A percentile compares a stretch with the other conserved stretches of the same genome.
These are phyloP conservation scores for Lamprotornis superbus DNA, from an alignment of 2,113 vertebrate species.

Conservation along the genomic window DNA sequence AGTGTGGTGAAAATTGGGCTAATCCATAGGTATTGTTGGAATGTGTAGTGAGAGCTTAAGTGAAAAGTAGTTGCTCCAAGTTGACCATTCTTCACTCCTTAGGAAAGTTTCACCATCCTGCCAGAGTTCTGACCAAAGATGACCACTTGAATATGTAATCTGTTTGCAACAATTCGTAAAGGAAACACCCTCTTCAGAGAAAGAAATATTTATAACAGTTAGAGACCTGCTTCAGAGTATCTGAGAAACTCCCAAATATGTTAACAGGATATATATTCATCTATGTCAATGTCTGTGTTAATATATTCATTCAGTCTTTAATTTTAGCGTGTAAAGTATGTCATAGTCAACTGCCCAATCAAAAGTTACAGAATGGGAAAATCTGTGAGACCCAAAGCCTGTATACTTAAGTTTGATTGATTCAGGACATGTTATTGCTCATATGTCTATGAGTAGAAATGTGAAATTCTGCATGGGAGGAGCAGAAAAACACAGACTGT, in stretches of 20 bases:
- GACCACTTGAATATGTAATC: not conserved
- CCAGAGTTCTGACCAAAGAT: not conserved
- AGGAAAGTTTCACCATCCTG: not conserved
- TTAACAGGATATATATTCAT: not conserved
- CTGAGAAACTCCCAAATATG: not conserved
- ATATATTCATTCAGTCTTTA: not conserved
- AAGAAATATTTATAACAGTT: not conserved
- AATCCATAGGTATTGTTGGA: not conserved
- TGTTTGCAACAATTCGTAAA: not conserved
- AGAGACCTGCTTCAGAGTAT: not conserved
- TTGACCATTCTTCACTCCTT: not conserved
- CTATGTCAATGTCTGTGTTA: not conserved
- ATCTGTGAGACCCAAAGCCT: not conserved
- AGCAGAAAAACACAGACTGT: not conserved
- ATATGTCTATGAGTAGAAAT: rapidly evolving
- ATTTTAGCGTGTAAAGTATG: not conserved
- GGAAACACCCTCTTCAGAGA: not conserved
- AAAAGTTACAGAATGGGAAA: not conserved
- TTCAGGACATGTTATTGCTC: not conserved
- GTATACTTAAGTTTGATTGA: not conserved
- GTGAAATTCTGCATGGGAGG: not conserved
- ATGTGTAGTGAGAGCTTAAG: not conserved
- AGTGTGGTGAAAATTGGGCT: not conserved
- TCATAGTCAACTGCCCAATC: not conserved
- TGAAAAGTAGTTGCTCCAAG: not conserved